phyloP scores from a whole-genome alignment of 64 coral and sea anemone genomes.

The Catalaphyllia jardinei region DNA sequence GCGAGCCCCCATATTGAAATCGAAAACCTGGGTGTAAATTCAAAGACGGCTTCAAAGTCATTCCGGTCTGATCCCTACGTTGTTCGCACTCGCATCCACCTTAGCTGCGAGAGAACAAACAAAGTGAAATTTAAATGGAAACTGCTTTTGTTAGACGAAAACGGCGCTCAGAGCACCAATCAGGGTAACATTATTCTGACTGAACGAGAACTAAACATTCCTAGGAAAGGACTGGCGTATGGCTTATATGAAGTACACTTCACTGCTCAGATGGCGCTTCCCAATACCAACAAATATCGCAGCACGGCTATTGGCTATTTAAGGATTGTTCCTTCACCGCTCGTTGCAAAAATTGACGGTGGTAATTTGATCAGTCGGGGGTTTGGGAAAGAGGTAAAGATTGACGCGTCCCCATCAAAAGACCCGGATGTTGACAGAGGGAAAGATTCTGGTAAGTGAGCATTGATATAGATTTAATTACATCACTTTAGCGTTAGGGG shows the following conservation, averaged over 20 bases:
- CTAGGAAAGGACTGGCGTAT: conserved; percentile 19
- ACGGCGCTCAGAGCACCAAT: neutral
- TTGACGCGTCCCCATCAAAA: conserved; percentile 51
- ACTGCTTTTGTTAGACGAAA: neutral
- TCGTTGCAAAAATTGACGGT: conserved; percentile 64
- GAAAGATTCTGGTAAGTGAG: conserved; percentile 27
- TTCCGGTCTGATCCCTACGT: neutral
- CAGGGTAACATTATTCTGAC: neutral
- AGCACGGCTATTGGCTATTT: conserved; percentile 49
- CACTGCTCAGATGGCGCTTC: conserved; percentile 33
- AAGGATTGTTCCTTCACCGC: conserved; percentile 43
- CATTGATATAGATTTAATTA: neutral
- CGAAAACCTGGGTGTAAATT: neutral
- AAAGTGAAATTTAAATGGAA: conserved; percentile 15
- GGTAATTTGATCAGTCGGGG: conserved; percentile 55
- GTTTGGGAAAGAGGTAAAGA: conserved; percentile 51
- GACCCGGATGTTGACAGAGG: conserved; percentile 56
- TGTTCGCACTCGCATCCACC: neutral
- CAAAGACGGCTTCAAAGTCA: neutral
- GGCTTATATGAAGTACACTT: conserved; percentile 52
- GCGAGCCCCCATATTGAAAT: neutral
- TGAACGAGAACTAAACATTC: conserved; percentile 29
- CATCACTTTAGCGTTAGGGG: neutral
- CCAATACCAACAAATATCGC: conserved; percentile 11
- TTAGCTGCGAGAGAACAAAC: conserved; percentile 18